Evolutionary conservation across 1,140 invertebrate genomes (phyloP), one percentile per base, ranked within the genome.

Genomic region (Sminthurides bifidus): DNA sequence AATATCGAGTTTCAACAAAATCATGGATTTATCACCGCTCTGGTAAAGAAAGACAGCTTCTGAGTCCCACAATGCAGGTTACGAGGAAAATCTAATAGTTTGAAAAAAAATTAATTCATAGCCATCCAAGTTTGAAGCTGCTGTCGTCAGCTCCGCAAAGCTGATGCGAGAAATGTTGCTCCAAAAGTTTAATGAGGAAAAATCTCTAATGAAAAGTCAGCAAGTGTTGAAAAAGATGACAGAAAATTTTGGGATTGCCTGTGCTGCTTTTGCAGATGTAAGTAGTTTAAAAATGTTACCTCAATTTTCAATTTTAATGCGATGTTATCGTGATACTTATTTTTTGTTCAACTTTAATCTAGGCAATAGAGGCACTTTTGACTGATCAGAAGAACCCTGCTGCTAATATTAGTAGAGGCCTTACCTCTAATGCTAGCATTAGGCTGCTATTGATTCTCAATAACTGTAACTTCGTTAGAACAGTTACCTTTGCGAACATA

Each of bases 161-260:
- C 77, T 88, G 33, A 82, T 92, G 26, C 82, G 90, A 67, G 87
- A 92, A 68, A 84, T 84, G 24, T 86, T 90, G 50, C 74, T 92
- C 21, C 76, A 79, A 56, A 70, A 70, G 74, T 81, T 64, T 80
- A 82, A 64, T 70, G 80, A 58, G 72, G 89, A 74, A 83, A 87
- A 74, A 69, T 76, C 41, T 70, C 77, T 91, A 14, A 72, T 90
- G 6, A 78, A 78, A 27, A 61, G 59, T 38, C 53, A 61, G 43
- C 49, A 58, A 45, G 62, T 64, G 27, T 35, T 35, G 43, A 44
- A n/a, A 14, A 24, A 46, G 14, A 31, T 64, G 17, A 54, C 29
- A 26, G 53, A 58, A 31, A 49, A 52, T 2, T 50, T 64, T 40
- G 58, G 56, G 12, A 61, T 45, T 29, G 58, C 62, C 3, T 31